Conservation (phyloP, 2,797 vertebrate genomes). For the Epinephelus coioides region DNA sequence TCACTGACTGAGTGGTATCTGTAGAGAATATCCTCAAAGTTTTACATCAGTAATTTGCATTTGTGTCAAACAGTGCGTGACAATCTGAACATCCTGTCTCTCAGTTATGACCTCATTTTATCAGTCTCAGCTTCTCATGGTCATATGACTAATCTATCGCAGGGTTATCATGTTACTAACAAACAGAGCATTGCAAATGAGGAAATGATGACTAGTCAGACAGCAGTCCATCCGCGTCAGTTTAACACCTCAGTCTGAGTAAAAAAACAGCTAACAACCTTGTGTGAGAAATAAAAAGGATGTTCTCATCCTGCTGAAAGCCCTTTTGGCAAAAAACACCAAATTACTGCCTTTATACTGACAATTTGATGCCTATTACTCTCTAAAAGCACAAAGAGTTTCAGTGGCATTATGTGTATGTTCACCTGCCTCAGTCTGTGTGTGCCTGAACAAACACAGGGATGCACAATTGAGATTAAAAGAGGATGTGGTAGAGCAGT, state of each 20-base stretch:
- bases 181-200: conserved; percentile 50
- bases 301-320: conserved; percentile 32
- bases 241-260: conserved; percentile 9
- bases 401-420: background rate
- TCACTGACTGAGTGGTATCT: background rate
- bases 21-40: background rate
- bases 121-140: background rate
- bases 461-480: conserved; percentile 49
- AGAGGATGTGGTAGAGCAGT: conserved; percentile 65
- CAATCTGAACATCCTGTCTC: conserved; percentile 24
- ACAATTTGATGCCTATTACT: background rate
- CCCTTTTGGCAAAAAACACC: conserved; percentile 16
- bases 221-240: background rate
- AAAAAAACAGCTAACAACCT: background rate
- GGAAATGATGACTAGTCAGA: conserved; percentile 60
- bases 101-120: conserved; percentile 2
- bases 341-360: conserved; percentile 9
- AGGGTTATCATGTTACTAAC: conserved; percentile 31
- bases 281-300: conserved; percentile 13
- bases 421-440: background rate
- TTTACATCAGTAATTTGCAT: background rate
- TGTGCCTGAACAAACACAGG: background rate
- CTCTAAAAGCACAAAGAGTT: conserved; percentile 11
- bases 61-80: conserved; percentile 1
- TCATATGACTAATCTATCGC: conserved; percentile 47